Percentiles rank a stretch among this genome's conserved stretches.
Conservation (phyloP, 2,797 vertebrate genomes). For the Loris lydekkerianus region DNA sequence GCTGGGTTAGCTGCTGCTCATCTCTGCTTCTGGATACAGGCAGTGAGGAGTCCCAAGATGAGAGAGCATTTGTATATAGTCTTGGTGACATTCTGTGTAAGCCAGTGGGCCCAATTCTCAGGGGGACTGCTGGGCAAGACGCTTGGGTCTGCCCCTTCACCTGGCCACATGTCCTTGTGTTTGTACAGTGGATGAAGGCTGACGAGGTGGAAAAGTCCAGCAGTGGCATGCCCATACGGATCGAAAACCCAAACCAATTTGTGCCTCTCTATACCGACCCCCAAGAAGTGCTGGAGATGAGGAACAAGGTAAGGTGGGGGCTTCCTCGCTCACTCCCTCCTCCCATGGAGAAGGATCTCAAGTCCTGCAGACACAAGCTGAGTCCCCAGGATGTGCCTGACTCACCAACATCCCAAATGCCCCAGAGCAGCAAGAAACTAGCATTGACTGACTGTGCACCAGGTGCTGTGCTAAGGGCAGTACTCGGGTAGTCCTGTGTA, state of each 20-base stretch:
- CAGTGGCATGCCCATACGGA: conserved; percentile 96
- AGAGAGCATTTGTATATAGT: neutral
- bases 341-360: neutral
- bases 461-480: neutral
- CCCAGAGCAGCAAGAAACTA: neutral
- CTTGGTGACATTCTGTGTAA: neutral
- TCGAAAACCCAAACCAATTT: conserved; percentile 98
- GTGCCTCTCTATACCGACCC: conserved; percentile 99
- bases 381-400: neutral
- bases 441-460: neutral
- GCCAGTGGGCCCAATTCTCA: neutral
- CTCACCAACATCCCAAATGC: neutral
- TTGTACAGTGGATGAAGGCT: conserved; percentile 94
- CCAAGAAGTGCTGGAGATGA: conserved; percentile 97
- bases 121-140: neutral
- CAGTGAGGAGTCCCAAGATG: neutral
- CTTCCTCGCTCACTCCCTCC: rapidly evolving
- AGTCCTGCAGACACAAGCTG: neutral
- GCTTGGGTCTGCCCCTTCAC: rapidly evolving
- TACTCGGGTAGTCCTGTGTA: rapidly evolving
- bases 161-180: neutral
- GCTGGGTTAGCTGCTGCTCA: neutral
- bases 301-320: conserved; percentile 93
- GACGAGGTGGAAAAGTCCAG: conserved; percentile 94
- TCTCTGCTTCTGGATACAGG: neutral